Evolutionary conservation across 2,113 vertebrate genomes (phyloP).

Genomic region (Halichoeres trimaculatus): DNA sequence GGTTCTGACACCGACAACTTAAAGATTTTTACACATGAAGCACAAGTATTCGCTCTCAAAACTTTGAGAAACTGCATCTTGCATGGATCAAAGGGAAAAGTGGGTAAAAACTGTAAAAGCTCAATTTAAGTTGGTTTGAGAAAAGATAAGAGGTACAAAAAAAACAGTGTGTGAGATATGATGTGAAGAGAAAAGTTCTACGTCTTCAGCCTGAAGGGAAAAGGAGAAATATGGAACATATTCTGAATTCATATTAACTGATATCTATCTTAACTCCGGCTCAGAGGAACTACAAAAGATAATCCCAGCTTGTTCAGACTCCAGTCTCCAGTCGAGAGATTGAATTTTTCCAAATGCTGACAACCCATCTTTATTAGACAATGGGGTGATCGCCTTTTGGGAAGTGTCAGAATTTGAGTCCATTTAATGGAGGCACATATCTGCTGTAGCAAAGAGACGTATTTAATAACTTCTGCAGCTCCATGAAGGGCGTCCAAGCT

Average conservation of each 20-base stretch:
- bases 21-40: slow-evolving; percentile 2
- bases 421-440: slow-evolving; percentile 43
- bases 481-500: slow-evolving; percentile 38
- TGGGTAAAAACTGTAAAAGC: neutral
- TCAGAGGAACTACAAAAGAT: slow-evolving; percentile 21
- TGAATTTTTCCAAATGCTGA: slow-evolving; percentile 53
- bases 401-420: slow-evolving; percentile 48
- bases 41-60: neutral
- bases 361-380: slow-evolving; percentile 55
- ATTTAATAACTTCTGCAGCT: slow-evolving; percentile 59
- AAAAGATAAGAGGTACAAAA: neutral
- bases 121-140: neutral
- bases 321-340: slow-evolving; percentile 38
- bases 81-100: neutral
- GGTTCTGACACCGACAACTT: slow-evolving; percentile 35
- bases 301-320: slow-evolving; percentile 16
- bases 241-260: slow-evolving; percentile 52
- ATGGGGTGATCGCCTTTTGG: slow-evolving; percentile 35
- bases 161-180: slow-evolving; percentile 3
- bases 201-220: slow-evolving; percentile 3
- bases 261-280: slow-evolving; percentile 38
- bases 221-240: slow-evolving; percentile 16
- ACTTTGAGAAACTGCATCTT: neutral
- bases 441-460: slow-evolving; percentile 50
- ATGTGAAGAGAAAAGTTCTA: slow-evolving; percentile 1